Percentiles rank a stretch among this genome's conserved stretches.
Evolutionary conservation across 2,113 vertebrate genomes (phyloP).

Genomic region (Chionomys nivalis): DNA sequence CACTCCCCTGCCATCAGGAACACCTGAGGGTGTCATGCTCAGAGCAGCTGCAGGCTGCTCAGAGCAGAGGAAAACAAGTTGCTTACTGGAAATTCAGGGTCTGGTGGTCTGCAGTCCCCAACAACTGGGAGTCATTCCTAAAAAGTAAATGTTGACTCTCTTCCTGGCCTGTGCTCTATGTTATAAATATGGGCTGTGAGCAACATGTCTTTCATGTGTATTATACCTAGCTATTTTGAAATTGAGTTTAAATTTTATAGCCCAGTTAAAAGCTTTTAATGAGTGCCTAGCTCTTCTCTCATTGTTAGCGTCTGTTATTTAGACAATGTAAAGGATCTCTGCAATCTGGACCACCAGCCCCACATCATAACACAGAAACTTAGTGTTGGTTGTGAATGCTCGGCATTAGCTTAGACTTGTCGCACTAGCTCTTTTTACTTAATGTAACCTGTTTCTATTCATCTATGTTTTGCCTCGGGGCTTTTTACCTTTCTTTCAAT

Average conservation of each 20-base stretch:
- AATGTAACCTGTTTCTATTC: neutral
- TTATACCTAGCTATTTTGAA: neutral
- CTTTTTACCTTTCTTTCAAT: neutral
- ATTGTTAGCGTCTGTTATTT: neutral
- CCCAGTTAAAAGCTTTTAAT: neutral
- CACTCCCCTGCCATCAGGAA: no score
- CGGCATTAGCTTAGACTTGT: neutral
- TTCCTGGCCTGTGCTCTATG: slow-evolving; percentile 17
- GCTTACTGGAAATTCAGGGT: no score
- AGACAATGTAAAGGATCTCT: neutral
- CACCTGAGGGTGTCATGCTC: no score
- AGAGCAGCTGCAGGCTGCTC: no score
- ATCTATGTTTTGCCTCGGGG: neutral
- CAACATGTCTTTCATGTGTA: neutral
- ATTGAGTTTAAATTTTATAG: slow-evolving; percentile 10
- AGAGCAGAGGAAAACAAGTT: no score
- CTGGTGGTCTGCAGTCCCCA: no score
- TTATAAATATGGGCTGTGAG: slow-evolving; percentile 10
- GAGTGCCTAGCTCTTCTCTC: neutral
- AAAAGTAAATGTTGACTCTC: slow-evolving; percentile 14
- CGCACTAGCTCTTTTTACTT: neutral
- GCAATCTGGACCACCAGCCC: neutral
- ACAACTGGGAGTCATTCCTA: neutral
- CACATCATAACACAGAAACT: neutral
- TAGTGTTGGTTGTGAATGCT: neutral